Evolutionary conservation across 2,113 vertebrate genomes (phyloP).

Genomic region (Elanus axillaris): DNA sequence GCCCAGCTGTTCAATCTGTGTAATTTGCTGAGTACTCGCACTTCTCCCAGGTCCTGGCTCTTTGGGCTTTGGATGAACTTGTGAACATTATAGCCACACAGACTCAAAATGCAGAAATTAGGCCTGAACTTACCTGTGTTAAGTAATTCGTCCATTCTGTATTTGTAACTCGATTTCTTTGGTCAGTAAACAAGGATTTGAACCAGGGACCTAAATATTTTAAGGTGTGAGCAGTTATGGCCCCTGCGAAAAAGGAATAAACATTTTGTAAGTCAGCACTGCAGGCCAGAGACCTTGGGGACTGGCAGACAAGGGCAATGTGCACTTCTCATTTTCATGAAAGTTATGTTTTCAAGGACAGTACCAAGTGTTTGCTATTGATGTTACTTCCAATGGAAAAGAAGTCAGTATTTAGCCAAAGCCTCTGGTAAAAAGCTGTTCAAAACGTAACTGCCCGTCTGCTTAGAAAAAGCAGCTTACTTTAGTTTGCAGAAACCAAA

Average conservation of each 20-base stretch:
- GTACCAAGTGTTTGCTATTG: neutral
- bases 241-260: neutral
- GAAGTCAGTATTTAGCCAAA: neutral
- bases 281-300: neutral
- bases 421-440: neutral
- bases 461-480: neutral
- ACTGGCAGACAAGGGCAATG: neutral
- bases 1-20: neutral
- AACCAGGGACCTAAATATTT: neutral
- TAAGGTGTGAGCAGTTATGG: neutral
- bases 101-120: neutral
- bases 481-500: conserved; percentile 5
- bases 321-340: neutral
- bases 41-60: neutral
- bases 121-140: neutral
- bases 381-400: neutral
- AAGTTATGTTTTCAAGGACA: neutral
- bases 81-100: neutral
- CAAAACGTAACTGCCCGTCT: neutral
- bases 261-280: neutral
- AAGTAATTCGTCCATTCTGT: neutral
- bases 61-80: neutral
- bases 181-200: neutral
- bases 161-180: neutral
- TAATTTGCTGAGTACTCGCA: neutral